Evolutionary conservation across 1,140 invertebrate species (phyloP).

Genomic region (Schmidtea mediterranea): DNA sequence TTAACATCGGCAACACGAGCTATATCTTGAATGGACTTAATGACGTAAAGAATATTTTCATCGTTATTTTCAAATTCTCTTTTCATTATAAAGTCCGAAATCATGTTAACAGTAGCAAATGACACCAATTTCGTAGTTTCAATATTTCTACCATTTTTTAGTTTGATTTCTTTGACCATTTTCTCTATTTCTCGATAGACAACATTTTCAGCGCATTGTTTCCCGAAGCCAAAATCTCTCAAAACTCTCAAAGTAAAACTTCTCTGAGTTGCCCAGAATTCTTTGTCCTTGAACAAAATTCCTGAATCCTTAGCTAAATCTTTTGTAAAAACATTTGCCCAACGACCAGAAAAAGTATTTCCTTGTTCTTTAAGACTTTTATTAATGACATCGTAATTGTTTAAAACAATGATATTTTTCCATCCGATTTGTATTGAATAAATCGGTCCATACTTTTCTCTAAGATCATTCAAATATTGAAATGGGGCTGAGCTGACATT

Average conservation of each 20-base stretch:
- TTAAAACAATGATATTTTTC: slow-evolving; percentile 12
- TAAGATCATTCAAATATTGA: slow-evolving; percentile 11
- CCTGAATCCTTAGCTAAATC: slow-evolving; percentile 33
- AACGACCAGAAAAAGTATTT: slow-evolving; percentile 9
- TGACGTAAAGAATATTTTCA: not conserved
- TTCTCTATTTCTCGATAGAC: slow-evolving; percentile 14
- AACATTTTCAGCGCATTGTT: slow-evolving; percentile 10
- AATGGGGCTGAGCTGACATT: too few relatives aligned
- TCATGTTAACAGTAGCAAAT: not conserved
- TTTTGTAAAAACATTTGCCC: too few relatives aligned
- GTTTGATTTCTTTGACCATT: slow-evolving; percentile 9
- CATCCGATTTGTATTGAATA: slow-evolving; percentile 12
- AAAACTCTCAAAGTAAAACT: slow-evolving; percentile 61
- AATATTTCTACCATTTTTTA: not conserved
- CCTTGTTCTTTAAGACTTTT: slow-evolving; percentile 12
- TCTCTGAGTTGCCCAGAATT: slow-evolving; percentile 65
- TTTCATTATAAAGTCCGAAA: not conserved
- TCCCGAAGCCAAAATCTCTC: slow-evolving; percentile 47
- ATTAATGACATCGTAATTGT: slow-evolving; percentile 12
- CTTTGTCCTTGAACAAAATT: slow-evolving; percentile 60
- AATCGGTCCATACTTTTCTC: slow-evolving; percentile 14
- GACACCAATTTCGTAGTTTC: not conserved
- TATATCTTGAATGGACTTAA: not conserved
- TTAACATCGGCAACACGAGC: not conserved
- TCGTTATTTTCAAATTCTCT: not conserved